Evolutionary conservation across 2,113 vertebrate species (phyloP), one percentile per base, ranked within the genome.

Genomic region (Tragelaphus imberbis): DNA sequence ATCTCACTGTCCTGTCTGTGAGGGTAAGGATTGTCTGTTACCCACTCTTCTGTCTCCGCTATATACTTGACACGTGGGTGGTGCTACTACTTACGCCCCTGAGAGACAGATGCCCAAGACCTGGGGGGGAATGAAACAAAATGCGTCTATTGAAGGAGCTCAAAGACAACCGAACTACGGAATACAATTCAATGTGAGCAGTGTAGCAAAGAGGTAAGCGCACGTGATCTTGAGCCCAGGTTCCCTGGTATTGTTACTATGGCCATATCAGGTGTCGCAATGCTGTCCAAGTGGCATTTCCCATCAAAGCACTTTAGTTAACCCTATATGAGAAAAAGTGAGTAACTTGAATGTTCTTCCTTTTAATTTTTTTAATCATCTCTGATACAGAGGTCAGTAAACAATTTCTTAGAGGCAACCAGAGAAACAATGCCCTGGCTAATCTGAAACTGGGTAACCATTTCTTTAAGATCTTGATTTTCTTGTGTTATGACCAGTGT

Each of bases 41-140:
- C 21, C 79, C 40, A 53, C 44, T 59, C 25, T 77, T 44, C 44
- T 59, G 0, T 61, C 71, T 87, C 28, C 1, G 5, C 53, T 47
- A 0, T 44, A 0, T 33, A 21, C 16, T 30, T n/a, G 30, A 47
- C 23, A 27, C 1, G 0, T 61, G 25, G 13, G 25, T 63, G 33
- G 30, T 63, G 11, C 65, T 49, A n/a, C 33, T 53, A 33, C 33
- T 53, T 63, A 40, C 4, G 15, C 11, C 59, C 6, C 47, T 40
- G 47, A 51, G 47, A 77, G 59, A 61, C 0, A 53, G 53, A 44
- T 10, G 13, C 27, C 68, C 44, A n/a, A 44, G 58, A 85, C 19
- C 9, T 17, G 19, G 47, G 33, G 40, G 44, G 53, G 61, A 84
- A 47, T 16, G 51, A 84, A 44, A 65, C 79, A 30, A 59, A 40